A percentile compares a stretch with the other conserved stretches of the same genome.
These are phyloP conservation scores for Centruroides sculpturatus DNA, from an alignment of 1,140 invertebrate genomes.

Conservation along the genomic window DNA sequence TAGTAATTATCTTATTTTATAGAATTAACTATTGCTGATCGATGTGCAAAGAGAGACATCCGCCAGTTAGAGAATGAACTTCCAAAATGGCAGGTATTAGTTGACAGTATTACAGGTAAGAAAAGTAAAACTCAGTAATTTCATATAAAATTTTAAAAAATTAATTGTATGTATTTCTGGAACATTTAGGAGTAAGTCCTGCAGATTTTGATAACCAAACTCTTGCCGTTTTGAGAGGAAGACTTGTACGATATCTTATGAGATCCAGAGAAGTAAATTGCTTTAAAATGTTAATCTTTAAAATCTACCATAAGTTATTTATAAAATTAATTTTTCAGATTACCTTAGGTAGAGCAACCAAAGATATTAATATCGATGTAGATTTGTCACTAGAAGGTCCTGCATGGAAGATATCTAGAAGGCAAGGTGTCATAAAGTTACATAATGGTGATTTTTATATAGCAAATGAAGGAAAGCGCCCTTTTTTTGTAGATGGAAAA, in stretches of 20 bases:
- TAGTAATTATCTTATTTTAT: background rate
- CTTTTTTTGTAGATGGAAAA: conserved; percentile 84
- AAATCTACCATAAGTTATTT: background rate
- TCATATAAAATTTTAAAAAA: background rate
- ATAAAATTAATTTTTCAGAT: conserved; percentile 41
- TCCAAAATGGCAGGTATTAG: conserved; percentile 80
- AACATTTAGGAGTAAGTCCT: conserved; percentile 16
- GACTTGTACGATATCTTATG: conserved; percentile 87
- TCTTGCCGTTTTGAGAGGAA: conserved; percentile 71
- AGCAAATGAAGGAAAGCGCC: conserved; percentile 84
- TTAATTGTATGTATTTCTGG: background rate
- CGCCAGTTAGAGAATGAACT: conserved; percentile 76
- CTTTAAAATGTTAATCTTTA: background rate
- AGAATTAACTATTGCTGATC: background rate
- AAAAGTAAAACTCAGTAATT: background rate
- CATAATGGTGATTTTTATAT: conserved; percentile 90
- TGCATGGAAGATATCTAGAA: conserved; percentile 50
- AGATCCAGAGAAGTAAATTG: conserved; percentile 67
- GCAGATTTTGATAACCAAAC: conserved; percentile 67
- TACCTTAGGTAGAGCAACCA: conserved; percentile 74
- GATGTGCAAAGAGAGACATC: conserved; percentile 55
- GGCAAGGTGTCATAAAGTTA: conserved; percentile 77
- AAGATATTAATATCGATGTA: conserved; percentile 81
- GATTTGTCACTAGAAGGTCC: conserved; percentile 82
- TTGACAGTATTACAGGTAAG: conserved; percentile 70